These are phyloP conservation scores for Agapornis canus DNA, from an alignment of 2,797 vertebrate species.

Conservation along the genomic window DNA sequence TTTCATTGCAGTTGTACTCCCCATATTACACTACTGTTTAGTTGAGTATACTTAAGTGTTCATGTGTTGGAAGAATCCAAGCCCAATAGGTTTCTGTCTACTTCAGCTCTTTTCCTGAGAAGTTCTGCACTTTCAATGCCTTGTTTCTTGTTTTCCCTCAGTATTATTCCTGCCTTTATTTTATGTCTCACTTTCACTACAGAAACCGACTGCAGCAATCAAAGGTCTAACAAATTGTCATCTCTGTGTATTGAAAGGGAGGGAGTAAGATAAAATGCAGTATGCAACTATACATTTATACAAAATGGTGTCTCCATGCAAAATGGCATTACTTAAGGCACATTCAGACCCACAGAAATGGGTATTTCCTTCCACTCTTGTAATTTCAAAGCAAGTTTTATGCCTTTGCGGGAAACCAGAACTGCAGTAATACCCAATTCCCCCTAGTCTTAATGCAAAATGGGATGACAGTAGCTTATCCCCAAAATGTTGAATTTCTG, in stretches of 20 bases:
- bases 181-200: not conserved
- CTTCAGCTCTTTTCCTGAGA: not conserved
- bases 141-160: not conserved
- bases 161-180: not conserved
- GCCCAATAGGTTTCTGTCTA: not conserved
- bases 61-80: not conserved
- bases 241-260: not conserved
- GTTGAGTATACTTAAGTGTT: accelerated
- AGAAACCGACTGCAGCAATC: not conserved
- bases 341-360: not conserved
- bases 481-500: not conserved
- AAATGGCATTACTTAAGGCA: not conserved
- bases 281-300: not conserved
- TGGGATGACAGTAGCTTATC: not conserved
- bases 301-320: not conserved
- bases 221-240: not conserved
- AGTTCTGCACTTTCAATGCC: not conserved
- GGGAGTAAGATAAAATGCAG: not conserved
- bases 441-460: not conserved
- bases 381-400: not conserved
- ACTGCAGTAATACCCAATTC: not conserved
- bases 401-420: not conserved
- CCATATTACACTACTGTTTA: not conserved
- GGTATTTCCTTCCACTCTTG: not conserved
- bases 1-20: not conserved